Evolutionary conservation across 2,113 vertebrate genomes (phyloP), one percentile per base, ranked within the genome.

Genomic region (Sinocyclocheilus maitianheensis): DNA sequence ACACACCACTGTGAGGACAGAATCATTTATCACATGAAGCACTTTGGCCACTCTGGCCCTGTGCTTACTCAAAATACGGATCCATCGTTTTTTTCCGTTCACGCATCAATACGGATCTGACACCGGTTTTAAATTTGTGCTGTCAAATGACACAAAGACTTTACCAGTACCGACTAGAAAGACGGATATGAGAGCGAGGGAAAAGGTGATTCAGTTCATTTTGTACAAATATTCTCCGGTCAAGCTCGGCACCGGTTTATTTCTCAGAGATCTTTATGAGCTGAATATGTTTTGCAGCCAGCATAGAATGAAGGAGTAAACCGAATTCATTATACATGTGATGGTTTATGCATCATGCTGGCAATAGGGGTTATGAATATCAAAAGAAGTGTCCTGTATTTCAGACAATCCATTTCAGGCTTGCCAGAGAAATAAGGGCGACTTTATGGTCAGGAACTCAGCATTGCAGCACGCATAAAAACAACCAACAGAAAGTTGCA

Each of bases 341-440:
- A 48, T 30, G 60, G 79, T 30, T 65, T 81, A 81, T 67, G 60
- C n/a, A 81, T 81, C 40, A 67, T 48, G 60, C 79, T 20, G 60
- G 40, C n/a, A 18, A 18, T 30, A 48, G 40, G n/a, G 16, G 60
- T 81, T 67, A 81, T 67, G 60, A 81, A 81, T 65, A 65, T 81
- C 7, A 65, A 81, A 65, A 26, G 60, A 43, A n/a, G 37, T 14
- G 58, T 18, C 40, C 22, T 81, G 37, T 65, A 24, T 65, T 40
- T 46, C 14, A 81, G 60, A 18, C 13, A 46, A 81, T 81, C n/a
- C 22, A 48, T 81, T 81, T 48, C 8, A 65, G 60, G 40, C n/a
- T 26, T 65, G 40, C 79, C 62, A 6, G 79, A 18, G 40, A 81
- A 43, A 65, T 13, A 48, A 65, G 60, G 58, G n/a, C 1, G 58